Percentiles rank a stretch among this genome's conserved stretches.
These are phyloP conservation scores for Drosophila mauritiana DNA, from an alignment of 1,140 invertebrate genomes.

Conservation along the genomic window DNA sequence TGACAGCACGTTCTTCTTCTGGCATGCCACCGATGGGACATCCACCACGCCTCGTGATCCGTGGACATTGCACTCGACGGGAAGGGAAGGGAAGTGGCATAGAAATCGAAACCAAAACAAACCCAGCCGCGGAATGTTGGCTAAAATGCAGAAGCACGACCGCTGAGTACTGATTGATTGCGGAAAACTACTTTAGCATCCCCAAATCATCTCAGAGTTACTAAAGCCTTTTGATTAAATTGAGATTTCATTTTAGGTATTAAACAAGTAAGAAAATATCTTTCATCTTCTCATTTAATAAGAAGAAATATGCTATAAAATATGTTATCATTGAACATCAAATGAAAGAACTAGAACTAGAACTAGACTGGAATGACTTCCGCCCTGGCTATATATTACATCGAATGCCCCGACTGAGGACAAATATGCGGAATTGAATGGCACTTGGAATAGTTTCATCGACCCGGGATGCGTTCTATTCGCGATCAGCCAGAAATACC, in stretches of 20 bases:
- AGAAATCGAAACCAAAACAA: conserved; percentile 73
- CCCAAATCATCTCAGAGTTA: too few relatives aligned
- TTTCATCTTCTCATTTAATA: too few relatives aligned
- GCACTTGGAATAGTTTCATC: conserved; percentile 50
- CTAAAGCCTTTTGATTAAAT: too few relatives aligned
- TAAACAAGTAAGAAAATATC: too few relatives aligned
- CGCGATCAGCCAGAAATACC: conserved; percentile 26
- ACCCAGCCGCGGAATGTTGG: conserved; percentile 28
- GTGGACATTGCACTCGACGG: conserved; percentile 66
- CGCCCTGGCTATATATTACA: conserved; percentile 3
- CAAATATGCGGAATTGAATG: conserved; percentile 69
- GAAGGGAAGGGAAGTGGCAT: conserved; percentile 46
- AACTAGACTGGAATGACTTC: conserved; percentile 16
- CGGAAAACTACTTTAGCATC: background rate
- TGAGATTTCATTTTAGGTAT: too few relatives aligned
- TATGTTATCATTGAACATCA: background rate
- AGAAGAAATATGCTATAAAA: too few relatives aligned
- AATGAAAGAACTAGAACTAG: background rate
- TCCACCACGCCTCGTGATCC: conserved; percentile 63
- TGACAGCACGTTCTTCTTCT: conserved; percentile 68
- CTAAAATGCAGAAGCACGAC: conserved; percentile 6
- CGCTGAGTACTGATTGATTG: background rate
- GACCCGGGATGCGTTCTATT: conserved; percentile 53
- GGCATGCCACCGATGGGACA: conserved; percentile 68
- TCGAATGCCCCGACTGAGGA: conserved; percentile 4